Evolutionary conservation across 2,113 vertebrate species (phyloP), one percentile per base, ranked within the genome.

Genomic region (Centropus bengalensis): DNA sequence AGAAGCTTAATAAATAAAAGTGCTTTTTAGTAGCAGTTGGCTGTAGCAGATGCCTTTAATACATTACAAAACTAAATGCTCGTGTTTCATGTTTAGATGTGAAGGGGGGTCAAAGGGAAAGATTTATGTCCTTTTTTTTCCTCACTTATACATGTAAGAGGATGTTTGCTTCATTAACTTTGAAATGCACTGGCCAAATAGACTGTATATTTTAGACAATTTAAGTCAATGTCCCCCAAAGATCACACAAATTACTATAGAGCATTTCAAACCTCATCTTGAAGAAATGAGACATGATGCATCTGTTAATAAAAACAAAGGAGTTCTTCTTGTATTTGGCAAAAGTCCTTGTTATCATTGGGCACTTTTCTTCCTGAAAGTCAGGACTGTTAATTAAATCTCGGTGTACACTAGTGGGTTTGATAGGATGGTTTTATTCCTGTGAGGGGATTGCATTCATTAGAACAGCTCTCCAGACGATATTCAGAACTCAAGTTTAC

Each of bases 151-250:
- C 87, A 66, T 94, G 75, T 92, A 91, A 95, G 89, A 94, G 88
- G 89, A 95, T 94, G 93, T 93, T 92, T 97, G 90, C 90, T 95
- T 96, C 91, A 90, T 93, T 96, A 91, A 93, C 67, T 96, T 90
- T 63, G 73, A 96, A 95, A 96, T 93, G 86, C 85, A 86, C 70
- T 77, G 91, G 71, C 67, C 69, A 89, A 87, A 64, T n/a, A 92
- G 82, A 78, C 69, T 67, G 68, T 91, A 91, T 96, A 78, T 95
- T 94, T 94, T 84, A 83, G 71, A 94, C 82, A 79, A 91, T 96
- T 96, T 88, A 82, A 87, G 66, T 75, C 88, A 86, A 96, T 87
- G 62, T 91, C 62, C 33, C 40, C 28, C 45, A n/a, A 94, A 95
- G 79, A 96, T 93, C 85, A 86, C 59, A 71, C 42, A 96, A 88